phyloP scores from a whole-genome alignment of 2,888 invertebrate species.

The Mimas tiliae region DNA sequence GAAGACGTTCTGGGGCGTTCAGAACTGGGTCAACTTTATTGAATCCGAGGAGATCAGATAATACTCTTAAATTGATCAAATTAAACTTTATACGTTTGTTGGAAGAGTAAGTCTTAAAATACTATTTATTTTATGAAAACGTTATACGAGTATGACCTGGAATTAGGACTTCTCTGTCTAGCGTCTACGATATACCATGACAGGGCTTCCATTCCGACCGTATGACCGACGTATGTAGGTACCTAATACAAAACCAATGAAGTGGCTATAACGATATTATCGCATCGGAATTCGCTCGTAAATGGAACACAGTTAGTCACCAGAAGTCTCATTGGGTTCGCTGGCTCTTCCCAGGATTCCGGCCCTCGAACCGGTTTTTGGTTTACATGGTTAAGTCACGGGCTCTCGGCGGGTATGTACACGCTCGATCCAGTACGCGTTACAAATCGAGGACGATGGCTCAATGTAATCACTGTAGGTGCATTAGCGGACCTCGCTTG shows the following conservation, averaged over 20 bases:
- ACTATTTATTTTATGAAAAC: too few species aligned
- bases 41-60: too few species aligned
- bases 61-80: too few species aligned
- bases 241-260: not conserved
- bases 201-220: too few species aligned
- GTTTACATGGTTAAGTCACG: conserved; percentile 46
- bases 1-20: too few species aligned
- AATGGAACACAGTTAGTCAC: conserved; percentile 47
- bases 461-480: conserved; percentile 44
- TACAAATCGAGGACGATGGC: conserved; percentile 54
- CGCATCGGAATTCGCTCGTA: conserved; percentile 6
- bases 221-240: too few species aligned
- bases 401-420: conserved; percentile 35
- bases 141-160: too few species aligned
- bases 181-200: too few species aligned
- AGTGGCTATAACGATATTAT: not conserved
- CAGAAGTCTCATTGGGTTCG: conserved; percentile 45
- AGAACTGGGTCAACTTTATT: too few species aligned
- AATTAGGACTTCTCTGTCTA: too few species aligned
- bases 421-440: conserved; percentile 40
- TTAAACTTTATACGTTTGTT: too few species aligned
- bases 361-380: conserved; percentile 54
- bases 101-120: too few species aligned
- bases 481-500: conserved; percentile 40
- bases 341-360: conserved; percentile 45